Evolutionary conservation across 1,140 invertebrate genomes (phyloP).

Genomic region (Laupala kohalensis): DNA sequence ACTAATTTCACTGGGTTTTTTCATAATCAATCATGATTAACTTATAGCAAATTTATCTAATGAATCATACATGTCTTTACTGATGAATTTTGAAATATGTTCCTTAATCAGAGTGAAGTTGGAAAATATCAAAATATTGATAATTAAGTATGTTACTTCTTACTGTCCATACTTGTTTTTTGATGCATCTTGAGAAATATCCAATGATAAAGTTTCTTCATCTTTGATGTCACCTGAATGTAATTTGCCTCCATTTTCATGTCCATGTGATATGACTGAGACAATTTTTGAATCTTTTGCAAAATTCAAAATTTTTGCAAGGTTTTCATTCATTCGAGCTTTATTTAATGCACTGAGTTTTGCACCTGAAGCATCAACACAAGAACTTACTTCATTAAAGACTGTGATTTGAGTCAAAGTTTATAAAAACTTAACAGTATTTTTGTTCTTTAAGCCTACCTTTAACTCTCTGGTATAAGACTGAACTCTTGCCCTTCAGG

Average conservation of each 20-base stretch:
- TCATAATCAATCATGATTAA: too few relatives aligned
- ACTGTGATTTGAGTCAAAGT: neutral
- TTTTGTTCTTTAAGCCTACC: neutral
- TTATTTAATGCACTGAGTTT: neutral
- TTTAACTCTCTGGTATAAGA: neutral
- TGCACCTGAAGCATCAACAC: neutral
- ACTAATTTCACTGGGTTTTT: too few relatives aligned
- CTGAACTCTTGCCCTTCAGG: neutral
- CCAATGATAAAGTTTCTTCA: neutral
- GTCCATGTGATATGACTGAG: too few relatives aligned
- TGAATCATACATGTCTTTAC: too few relatives aligned
- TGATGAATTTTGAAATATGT: too few relatives aligned
- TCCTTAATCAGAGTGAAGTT: too few relatives aligned
- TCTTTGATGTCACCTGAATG: too few relatives aligned
- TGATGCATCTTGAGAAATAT: neutral
- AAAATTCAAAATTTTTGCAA: neutral
- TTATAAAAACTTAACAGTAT: neutral
- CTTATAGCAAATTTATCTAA: too few relatives aligned
- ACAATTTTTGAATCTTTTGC: neutral
- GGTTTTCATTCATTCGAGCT: neutral
- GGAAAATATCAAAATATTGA: neutral
- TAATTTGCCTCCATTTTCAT: neutral
- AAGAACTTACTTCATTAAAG: neutral
- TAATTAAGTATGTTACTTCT: neutral
- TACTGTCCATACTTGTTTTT: neutral